These are phyloP conservation scores for Ibidorhyncha struthersii DNA, from an alignment of 2,113 vertebrate genomes.

Conservation along the genomic window DNA sequence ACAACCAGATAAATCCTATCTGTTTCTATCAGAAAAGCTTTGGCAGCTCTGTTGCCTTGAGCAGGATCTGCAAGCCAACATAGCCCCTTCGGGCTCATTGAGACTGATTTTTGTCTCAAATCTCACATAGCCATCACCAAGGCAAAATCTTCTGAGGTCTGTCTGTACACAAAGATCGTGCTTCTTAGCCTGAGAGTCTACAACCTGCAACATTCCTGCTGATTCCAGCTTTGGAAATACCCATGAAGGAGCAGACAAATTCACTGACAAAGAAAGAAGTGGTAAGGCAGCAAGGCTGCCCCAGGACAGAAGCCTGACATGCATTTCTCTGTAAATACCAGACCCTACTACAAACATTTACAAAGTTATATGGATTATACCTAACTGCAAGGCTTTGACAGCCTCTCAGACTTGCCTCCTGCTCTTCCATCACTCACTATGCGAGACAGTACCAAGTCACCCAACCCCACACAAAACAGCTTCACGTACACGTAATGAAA, in stretches of 20 bases:
- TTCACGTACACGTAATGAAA: accelerated
- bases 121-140: too few relatives aligned
- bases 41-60: not conserved
- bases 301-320: not conserved
- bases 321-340: not conserved
- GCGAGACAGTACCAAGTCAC: not conserved
- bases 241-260: accelerated
- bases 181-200: too few relatives aligned
- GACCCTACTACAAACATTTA: accelerated
- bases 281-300: not conserved
- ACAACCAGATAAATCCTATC: accelerated
- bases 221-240: not conserved
- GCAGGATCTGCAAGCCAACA: accelerated
- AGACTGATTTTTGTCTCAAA: accelerated
- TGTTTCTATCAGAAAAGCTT: not conserved
- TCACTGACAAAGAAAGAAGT: not conserved
- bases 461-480: accelerated
- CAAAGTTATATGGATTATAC: not conserved
- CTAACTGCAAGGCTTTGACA: not conserved
- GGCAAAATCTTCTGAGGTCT: accelerated
- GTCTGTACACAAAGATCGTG: not conserved
- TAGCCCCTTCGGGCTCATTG: too few relatives aligned
- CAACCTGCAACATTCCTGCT: accelerated
- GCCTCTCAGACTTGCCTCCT: too few relatives aligned
- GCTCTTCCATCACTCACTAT: accelerated